Evolutionary conservation across 2,888 invertebrate species (phyloP), one percentile per base, ranked within the genome.

Genomic region (Nebria salina): DNA sequence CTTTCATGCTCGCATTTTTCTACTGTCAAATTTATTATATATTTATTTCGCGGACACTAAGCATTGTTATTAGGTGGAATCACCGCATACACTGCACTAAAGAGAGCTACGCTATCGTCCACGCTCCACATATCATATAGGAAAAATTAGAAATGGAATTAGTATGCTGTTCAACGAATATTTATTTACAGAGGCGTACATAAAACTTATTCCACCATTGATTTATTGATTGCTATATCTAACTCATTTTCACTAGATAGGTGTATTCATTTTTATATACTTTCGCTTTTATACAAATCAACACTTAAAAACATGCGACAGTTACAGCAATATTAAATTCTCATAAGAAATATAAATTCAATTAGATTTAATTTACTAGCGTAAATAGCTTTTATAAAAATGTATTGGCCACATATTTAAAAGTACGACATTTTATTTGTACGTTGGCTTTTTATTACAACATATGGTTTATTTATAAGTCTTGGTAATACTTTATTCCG

Each of bases 121-220:
- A 76, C 76, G 76, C 76, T 76, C 76, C 76, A 76, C 76, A 76
- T 76, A 76, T 65, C 34, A 65, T 65, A 76, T 65, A 76, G 76
- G 65, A 76, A 76, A 76, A 76, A 65, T 76, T 65, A 76, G 76
- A 76, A 76, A 76, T 15, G 65, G 13, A 76, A 65, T 76, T 74
- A 54, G 54, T 54, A 54, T 54, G 54, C 54, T 54, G 54, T 8
- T 13, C 1, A 13, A 54, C 13, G 54, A 54, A 54, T 13, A 54
- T 13, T 11, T 54, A 54, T 54, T 54, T 54, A 13, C 54, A 54
- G 54, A 13, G 54, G 54, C 54, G 54, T 54, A 54, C 54, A 13
- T 54, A 13, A 54, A 54, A 54, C 54, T 8, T 54, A 54, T 1
- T 54, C 7, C 4, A 3, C 2, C 3, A 54, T 54, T 54, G 54